phyloP scores from a whole-genome alignment of 1,140 invertebrate species.

The Portunus trituberculatus region DNA sequence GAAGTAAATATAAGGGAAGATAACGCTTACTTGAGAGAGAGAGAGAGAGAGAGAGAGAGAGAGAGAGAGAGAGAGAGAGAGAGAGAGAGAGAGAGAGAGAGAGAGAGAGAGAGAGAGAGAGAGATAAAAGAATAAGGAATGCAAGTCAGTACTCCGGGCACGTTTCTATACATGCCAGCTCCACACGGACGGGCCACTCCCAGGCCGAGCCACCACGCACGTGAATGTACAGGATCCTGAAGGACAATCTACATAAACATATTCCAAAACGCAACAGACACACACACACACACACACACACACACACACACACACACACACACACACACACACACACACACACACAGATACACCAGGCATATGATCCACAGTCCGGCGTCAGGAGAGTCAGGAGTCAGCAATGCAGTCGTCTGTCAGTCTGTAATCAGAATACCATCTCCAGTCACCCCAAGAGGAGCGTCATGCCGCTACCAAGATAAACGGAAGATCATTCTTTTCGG shows the following conservation, averaged over 20 bases:
- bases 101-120: not conserved
- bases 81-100: not conserved
- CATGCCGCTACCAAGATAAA: conserved; percentile 55
- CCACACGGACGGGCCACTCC: not conserved
- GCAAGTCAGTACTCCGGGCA: not conserved
- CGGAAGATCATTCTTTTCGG: conserved; percentile 47
- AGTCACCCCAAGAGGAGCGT: conserved; percentile 47
- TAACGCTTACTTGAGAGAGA: not conserved
- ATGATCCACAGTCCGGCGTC: conserved; percentile 35
- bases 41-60: no score
- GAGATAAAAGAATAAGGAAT: not conserved
- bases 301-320: conserved; percentile 50
- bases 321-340: not conserved
- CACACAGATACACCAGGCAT: not conserved
- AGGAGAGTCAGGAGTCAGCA: conserved; percentile 27
- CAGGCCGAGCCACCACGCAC: not conserved
- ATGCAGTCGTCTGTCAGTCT: conserved; percentile 40
- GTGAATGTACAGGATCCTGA: conserved; percentile 12
- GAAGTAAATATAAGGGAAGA: conserved; percentile 29
- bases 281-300: conserved; percentile 46
- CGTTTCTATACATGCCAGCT: not conserved
- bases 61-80: not conserved
- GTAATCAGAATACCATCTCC: conserved; percentile 49
- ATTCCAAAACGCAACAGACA: conserved; percentile 4
- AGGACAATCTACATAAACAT: conserved; percentile 26